phyloP scores from a whole-genome alignment of 2,888 invertebrate genomes.

The Trimorus sp. region DNA sequence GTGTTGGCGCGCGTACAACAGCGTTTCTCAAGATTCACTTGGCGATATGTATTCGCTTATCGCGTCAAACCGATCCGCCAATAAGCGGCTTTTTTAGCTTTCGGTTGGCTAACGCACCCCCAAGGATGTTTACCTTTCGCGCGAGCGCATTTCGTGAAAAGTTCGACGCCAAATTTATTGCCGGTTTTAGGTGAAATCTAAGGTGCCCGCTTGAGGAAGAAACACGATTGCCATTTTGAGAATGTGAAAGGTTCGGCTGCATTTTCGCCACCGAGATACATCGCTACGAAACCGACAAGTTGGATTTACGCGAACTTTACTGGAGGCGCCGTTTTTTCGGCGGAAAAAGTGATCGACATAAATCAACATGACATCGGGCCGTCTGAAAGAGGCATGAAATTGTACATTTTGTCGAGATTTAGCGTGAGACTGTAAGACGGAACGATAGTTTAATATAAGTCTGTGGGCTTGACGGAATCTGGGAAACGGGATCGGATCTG shows the following conservation, averaged over 20 bases:
- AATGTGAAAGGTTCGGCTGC: slow-evolving; percentile 22
- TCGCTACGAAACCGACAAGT: not conserved
- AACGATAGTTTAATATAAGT: no score
- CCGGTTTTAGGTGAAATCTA: slow-evolving; percentile 43
- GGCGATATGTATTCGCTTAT: not conserved
- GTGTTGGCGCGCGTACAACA: not conserved
- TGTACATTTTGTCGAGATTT: no score
- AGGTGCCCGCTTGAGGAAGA: slow-evolving; percentile 28
- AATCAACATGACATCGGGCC: no score
- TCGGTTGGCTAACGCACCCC: slow-evolving; percentile 10
- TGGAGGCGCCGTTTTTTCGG: no score
- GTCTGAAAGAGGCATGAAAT: no score
- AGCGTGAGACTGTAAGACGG: no score
- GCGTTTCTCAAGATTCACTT: not conserved
- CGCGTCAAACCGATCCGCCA: slow-evolving; percentile 21
- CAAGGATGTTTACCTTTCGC: slow-evolving; percentile 45
- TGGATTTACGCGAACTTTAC: no score
- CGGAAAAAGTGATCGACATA: no score
- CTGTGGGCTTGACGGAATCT: no score
- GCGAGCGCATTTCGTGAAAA: slow-evolving; percentile 32
- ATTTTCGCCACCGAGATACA: slow-evolving; percentile 24
- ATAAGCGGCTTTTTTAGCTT: slow-evolving; percentile 28
- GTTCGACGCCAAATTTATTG: slow-evolving; percentile 35
- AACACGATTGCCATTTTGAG: slow-evolving; percentile 23
- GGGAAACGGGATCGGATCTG: no score